A percentile compares a stretch with the other conserved stretches of the same genome.
phyloP scores from a whole-genome alignment of 2,888 invertebrate species.

The Caenorhabditis sinica region DNA sequence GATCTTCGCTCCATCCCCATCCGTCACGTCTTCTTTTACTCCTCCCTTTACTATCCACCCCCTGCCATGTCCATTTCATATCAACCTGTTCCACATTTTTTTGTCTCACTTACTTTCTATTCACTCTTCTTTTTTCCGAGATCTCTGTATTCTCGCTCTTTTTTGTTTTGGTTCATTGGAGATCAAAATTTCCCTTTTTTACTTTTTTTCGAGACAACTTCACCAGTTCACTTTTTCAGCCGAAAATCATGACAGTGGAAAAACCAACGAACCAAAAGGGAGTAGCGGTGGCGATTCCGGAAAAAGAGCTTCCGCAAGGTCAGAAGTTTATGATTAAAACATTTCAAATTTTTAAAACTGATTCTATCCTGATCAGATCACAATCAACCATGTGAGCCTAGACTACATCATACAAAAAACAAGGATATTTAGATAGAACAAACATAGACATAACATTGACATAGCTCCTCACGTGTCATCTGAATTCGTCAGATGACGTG shows the following conservation, averaged over 20 bases:
- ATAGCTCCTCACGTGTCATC: background rate
- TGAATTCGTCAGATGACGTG: background rate
- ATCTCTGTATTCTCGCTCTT: background rate
- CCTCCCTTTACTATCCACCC: background rate
- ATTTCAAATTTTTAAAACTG: background rate
- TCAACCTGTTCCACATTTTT: slow-evolving; percentile 37
- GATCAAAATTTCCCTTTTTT: background rate
- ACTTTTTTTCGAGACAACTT: background rate
- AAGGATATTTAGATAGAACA: background rate
- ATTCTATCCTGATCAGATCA: background rate
- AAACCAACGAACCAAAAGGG: background rate
- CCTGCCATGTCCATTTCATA: slow-evolving; percentile 27
- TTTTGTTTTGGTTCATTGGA: background rate
- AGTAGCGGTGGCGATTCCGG: slow-evolving; percentile 7
- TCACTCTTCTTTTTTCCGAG: background rate
- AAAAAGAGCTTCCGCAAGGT: slow-evolving; percentile 8
- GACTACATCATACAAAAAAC: background rate
- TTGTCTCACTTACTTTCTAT: slow-evolving; percentile 6
- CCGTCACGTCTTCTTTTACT: slow-evolving; percentile 8
- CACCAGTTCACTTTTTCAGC: background rate
- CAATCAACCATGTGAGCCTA: slow-evolving; percentile 5
- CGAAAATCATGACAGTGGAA: slow-evolving; percentile 17
- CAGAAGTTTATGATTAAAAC: background rate
- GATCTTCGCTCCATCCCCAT: slow-evolving; percentile 34
- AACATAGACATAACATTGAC: too few species aligned